Evolutionary conservation across 2,888 invertebrate genomes (phyloP), one percentile per base, ranked within the genome.

Genomic region (Xylocampa areola): DNA sequence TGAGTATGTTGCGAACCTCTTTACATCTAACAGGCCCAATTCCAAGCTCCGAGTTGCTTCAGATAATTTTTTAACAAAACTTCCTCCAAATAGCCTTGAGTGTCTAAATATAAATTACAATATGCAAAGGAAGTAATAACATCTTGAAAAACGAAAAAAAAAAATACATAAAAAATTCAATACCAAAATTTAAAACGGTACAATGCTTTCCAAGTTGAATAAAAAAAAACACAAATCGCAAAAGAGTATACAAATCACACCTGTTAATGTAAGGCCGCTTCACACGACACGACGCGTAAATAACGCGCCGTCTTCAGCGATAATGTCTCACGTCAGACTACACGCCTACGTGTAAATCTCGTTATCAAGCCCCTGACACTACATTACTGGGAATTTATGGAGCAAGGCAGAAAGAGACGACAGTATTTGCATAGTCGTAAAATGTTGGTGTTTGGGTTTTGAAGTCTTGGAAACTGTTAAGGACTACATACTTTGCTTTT

Each of bases 351-450:
- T 59, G 62, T 59, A 73, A 63, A 70, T 68, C 70, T 73, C 29
- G 55, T 68, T 70, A 73, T 60, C 68, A 57, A 60, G 14, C 30
- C 39, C 29, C 30, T 52, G 73, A 60, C 73, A 73, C 59, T 63
- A 63, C 55, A 70, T 73, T 70, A 73, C 48, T 1, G 32, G 5
- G 47, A 72, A 70, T 70, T 73, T 70, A 73, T 73, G 40, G 45
- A 17, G 36, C 23, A 1, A 0, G 29, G 37, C 25, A 0, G 48
- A 68, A 45, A 14, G 49, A 45, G 62, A 43, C 11, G 27, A 13
- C 5, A 36, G n/a, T 47, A 54, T 47, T 47, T 17, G 25, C 11
- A 8, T 0, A 8, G 41, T 33, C 41, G 33, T 45, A 47, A 50
- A 54, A 61, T 10, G 41, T 29, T 27, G 13, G 13, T 30, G 2